These are phyloP conservation scores for Tillus elongatus DNA, from an alignment of 2,888 invertebrate species.

Conservation along the genomic window DNA sequence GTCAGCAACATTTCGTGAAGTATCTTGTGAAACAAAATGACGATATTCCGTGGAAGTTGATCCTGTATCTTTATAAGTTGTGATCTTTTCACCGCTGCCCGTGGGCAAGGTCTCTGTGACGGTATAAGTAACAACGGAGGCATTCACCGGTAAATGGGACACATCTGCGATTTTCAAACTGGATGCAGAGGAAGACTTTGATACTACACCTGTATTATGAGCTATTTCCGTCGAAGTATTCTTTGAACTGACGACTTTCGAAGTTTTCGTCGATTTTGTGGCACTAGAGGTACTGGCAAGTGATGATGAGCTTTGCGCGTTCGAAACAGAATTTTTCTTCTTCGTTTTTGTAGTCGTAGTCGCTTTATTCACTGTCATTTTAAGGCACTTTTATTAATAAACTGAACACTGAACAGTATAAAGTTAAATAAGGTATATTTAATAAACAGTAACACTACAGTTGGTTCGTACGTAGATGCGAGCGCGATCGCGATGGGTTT, in stretches of 20 bases:
- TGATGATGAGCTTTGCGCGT: conserved; percentile 22
- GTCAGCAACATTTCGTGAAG: conserved; percentile 26
- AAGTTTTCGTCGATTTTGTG: conserved; percentile 24
- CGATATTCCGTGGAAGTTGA: conserved; percentile 37
- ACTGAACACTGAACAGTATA: too few relatives aligned
- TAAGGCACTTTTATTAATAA: conserved; percentile 18
- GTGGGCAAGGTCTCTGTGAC: conserved; percentile 38
- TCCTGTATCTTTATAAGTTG: conserved; percentile 34
- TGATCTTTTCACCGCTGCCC: conserved; percentile 39
- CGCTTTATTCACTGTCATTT: conserved; percentile 36
- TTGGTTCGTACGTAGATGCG: conserved; percentile 14
- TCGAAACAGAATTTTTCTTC: too few relatives aligned
- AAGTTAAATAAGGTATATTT: too few relatives aligned
- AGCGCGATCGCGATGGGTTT: conserved; percentile 27
- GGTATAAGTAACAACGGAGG: conserved; percentile 34
- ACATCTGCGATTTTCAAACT: conserved; percentile 39
- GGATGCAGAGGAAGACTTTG: conserved; percentile 37
- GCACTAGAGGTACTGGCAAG: conserved; percentile 23
- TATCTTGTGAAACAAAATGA: conserved; percentile 34
- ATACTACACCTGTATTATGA: conserved; percentile 25
- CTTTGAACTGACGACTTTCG: conserved; percentile 22
- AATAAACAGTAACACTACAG: not conserved
- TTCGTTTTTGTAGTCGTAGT: conserved; percentile 29
- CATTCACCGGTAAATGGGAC: conserved; percentile 36
- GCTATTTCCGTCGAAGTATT: conserved; percentile 19